Percentiles rank a stretch among this genome's conserved stretches.
phyloP scores from a whole-genome alignment of 2,113 vertebrate species.

The Strix uralensis region DNA sequence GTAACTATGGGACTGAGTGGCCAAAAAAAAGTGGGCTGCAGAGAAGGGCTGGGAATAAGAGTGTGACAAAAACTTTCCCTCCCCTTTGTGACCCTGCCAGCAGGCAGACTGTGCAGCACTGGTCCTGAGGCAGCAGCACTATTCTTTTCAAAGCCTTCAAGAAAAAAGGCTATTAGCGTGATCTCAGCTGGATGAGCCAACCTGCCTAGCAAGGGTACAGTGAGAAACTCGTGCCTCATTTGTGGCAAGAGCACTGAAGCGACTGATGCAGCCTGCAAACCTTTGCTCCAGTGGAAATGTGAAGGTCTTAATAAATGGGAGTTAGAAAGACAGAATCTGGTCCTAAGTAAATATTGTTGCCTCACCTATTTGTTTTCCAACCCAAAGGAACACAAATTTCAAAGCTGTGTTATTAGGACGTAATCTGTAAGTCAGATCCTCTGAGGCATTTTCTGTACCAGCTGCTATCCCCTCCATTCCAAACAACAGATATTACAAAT shows the following conservation, averaged over 20 bases:
- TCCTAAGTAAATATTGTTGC: constrained; percentile 27
- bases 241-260: not conserved
- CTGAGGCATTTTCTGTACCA: constrained; percentile 51
- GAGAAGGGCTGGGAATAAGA: not conserved
- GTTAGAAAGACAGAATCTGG: not conserved
- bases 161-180: not conserved
- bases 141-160: not conserved
- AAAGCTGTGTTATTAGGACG: not conserved
- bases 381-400: not conserved
- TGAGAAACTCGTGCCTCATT: not conserved
- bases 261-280: not conserved
- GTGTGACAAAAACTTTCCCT: not conserved
- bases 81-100: not conserved
- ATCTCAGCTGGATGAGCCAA: not conserved
- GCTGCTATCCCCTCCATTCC: constrained; percentile 19
- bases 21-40: not conserved
- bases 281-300: not conserved
- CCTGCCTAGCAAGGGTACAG: not conserved
- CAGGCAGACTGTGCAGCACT: not conserved
- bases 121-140: not conserved
- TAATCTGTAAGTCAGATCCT: constrained; percentile 9
- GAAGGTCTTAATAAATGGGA: not conserved
- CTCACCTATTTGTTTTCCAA: constrained; percentile 35
- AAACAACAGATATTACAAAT: constrained; percentile 56
- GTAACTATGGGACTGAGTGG: not conserved